Evolutionary conservation across 2,888 invertebrate genomes (phyloP), one percentile per base, ranked within the genome.

Genomic region (Habroteleia sp.): DNA sequence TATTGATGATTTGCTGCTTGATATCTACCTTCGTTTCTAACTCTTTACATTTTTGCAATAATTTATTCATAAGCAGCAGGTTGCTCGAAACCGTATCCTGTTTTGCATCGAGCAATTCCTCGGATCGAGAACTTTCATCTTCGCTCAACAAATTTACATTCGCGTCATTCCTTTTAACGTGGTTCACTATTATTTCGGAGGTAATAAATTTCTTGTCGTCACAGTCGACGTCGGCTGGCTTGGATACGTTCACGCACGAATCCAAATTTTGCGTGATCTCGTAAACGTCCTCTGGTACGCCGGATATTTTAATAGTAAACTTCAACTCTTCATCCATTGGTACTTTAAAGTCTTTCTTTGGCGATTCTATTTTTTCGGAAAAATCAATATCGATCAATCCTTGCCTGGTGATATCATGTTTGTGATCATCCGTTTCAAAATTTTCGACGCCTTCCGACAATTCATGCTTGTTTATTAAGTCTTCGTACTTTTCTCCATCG

Each of bases 281-380:
- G 6, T 72, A 80, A 1, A 87, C 80, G 69, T 86, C 83, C 1
- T 85, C 83, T 3, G 82, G 78, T 8, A 78, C 77, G 0, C 85
- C 86, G 0, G 85, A 83, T 25, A 86, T 79, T 76, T 85, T 84
- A 3, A 85, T 83, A 2, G 77, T 80, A 41, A 85, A 86, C 14
- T 74, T 78, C 7, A 77, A 42, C 56, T 81, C 17, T 80, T 80
- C 44, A 6, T 10, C 14, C 65, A 74, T 13, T 5, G 10, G 3
- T 20, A 8, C n/a, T n/a, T n/a, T n/a, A n/a, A n/a, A n/a, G n/a
- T n/a, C n/a, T n/a, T n/a, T n/a, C n/a, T n/a, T n/a, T n/a, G n/a
- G n/a, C n/a, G n/a, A n/a, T n/a, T n/a, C n/a, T n/a, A n/a, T n/a
- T n/a, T n/a, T n/a, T n/a, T n/a, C n/a, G n/a, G n/a, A n/a, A n/a